Percentiles rank a stretch among this genome's conserved stretches.
phyloP scores from a whole-genome alignment of 2,797 vertebrate genomes.

The Chlorospingus semifuscus region DNA sequence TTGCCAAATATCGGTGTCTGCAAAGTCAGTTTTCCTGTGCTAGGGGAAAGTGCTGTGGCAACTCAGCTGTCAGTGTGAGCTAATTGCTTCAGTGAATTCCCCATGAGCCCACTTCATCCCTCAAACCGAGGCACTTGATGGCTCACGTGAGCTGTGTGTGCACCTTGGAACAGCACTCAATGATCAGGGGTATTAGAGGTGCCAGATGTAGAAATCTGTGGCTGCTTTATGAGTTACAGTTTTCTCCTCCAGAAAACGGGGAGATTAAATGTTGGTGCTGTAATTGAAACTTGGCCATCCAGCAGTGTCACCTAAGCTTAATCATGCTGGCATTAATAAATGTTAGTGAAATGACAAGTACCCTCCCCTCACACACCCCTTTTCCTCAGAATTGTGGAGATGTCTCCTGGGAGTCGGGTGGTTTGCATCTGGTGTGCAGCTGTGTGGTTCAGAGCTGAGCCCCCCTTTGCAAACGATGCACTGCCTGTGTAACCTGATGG shows the following conservation, averaged over 20 bases:
- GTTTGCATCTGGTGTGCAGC: conserved; percentile 4
- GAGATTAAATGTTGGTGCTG: neutral
- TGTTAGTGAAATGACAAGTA: neutral
- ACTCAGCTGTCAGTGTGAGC: neutral
- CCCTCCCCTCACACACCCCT: neutral
- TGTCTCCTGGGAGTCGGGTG: neutral
- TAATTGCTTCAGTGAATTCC: neutral
- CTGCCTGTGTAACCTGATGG: neutral
- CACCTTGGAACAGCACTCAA: neutral
- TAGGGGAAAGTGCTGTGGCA: neutral
- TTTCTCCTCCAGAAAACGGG: neutral
- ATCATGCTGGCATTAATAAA: neutral
- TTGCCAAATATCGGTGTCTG: neutral
- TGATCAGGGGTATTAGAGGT: neutral
- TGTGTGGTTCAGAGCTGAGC: neutral
- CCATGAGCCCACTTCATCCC: neutral
- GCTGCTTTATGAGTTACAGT: neutral
- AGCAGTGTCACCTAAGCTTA: neutral
- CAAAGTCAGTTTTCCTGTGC: neutral
- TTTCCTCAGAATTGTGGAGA: neutral
- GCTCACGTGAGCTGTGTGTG: neutral
- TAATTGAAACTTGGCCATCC: neutral
- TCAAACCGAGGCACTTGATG: neutral
- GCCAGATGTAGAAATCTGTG: neutral
- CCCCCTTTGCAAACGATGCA: neutral